Percentiles rank a stretch among this genome's conserved stretches.
These are phyloP conservation scores for Camponotus floridanus DNA, from an alignment of 1,140 invertebrate genomes.

Conservation along the genomic window DNA sequence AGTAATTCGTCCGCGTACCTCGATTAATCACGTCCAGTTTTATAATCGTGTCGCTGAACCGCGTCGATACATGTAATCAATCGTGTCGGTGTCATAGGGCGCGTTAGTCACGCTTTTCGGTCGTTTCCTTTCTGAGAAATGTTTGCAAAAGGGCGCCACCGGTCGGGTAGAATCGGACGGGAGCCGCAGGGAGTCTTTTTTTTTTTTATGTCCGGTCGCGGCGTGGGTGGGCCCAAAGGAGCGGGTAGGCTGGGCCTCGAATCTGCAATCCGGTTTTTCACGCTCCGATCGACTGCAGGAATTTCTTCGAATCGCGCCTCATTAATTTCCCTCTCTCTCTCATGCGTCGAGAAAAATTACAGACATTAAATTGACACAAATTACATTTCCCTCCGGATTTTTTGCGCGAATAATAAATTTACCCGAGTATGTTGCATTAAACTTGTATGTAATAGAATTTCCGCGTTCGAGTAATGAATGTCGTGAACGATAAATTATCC, in stretches of 20 bases:
- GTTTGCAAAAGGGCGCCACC: slow-evolving; percentile 72
- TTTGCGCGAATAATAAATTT: not conserved
- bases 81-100: not conserved
- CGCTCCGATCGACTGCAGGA: not conserved
- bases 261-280: slow-evolving; percentile 64
- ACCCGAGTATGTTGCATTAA: too few species aligned
- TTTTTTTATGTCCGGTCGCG: slow-evolving; percentile 54
- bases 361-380: not conserved
- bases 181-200: slow-evolving; percentile 43
- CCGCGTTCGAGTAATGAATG: too few species aligned
- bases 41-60: not conserved
- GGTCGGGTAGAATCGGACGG: slow-evolving; percentile 63
- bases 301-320: not conserved
- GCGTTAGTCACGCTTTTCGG: not conserved
- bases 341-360: too few species aligned
- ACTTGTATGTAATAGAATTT: too few species aligned
- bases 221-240: slow-evolving; percentile 81
- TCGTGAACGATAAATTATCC: not conserved
- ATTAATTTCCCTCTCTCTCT: not conserved
- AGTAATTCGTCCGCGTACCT: not conserved
- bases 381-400: not conserved
- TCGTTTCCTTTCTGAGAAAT: not conserved
- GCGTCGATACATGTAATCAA: slow-evolving; percentile 34
- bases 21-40: slow-evolving; percentile 29
- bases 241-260: slow-evolving; percentile 78